Conservation (phyloP, 2,797 vertebrate genomes). For the Margarornis squamiger region DNA sequence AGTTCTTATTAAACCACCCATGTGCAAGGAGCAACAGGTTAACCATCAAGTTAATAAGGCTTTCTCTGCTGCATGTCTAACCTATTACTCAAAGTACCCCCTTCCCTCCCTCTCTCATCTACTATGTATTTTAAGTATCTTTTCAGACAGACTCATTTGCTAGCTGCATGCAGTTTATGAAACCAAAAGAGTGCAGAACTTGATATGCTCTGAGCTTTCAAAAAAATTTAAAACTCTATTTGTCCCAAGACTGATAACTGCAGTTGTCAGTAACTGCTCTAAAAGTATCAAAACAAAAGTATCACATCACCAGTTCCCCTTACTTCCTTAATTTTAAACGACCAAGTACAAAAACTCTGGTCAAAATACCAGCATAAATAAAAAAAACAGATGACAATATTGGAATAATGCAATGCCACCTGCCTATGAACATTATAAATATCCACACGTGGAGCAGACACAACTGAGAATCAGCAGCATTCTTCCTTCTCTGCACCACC, state of each 20-base stretch:
- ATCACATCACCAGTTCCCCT: not conserved
- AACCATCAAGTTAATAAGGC: not conserved
- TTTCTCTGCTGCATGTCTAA: not conserved
- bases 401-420: not conserved
- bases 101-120: not conserved
- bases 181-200: not conserved
- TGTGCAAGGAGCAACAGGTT: not conserved
- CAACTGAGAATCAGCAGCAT: not conserved
- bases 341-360: not conserved
- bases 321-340: not conserved
- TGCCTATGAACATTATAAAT: not conserved
- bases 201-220: not conserved
- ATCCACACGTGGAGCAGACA: not conserved
- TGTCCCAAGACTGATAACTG: not conserved
- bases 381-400: not conserved
- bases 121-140: not conserved
- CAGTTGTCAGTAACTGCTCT: not conserved
- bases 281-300: rapidly evolving
- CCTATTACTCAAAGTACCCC: not conserved
- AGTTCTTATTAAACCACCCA: not conserved
- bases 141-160: not conserved
- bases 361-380: not conserved
- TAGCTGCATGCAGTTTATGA: not conserved
- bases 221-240: not conserved
- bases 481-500: not conserved